Percentiles rank a stretch among this genome's conserved stretches.
Conservation (phyloP, 2,888 invertebrate species). For the Torymus auratus region DNA sequence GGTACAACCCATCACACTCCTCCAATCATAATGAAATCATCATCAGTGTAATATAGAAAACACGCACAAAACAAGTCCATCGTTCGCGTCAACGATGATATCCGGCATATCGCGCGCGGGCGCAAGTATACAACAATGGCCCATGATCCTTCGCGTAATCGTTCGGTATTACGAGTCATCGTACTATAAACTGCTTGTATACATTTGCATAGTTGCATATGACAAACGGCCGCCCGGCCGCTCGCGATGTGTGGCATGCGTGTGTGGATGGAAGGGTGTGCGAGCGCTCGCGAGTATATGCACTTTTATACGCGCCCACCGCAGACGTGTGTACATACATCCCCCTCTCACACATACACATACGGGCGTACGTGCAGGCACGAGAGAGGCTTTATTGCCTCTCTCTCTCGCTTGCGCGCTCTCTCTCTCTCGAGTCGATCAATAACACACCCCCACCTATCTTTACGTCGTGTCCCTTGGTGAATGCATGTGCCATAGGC, state of each 20-base stretch:
- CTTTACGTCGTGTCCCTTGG: constrained; percentile 68
- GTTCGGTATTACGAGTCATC: constrained; percentile 49
- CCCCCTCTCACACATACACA: not conserved
- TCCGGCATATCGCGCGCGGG: not conserved
- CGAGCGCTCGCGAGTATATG: constrained; percentile 38
- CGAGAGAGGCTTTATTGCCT: constrained; percentile 19
- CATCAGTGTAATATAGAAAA: not conserved
- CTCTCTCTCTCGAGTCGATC: constrained; percentile 70
- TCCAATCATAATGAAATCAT: constrained; percentile 9
- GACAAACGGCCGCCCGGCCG: constrained; percentile 30
- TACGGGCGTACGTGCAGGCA: not conserved
- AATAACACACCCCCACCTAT: constrained; percentile 69
- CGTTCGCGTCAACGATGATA: not conserved
- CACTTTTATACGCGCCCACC: constrained; percentile 40
- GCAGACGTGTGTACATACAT: not conserved
- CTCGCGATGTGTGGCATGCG: not conserved
- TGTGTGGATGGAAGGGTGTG: no score
- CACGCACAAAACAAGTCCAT: not conserved
- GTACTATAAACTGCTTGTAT: constrained; percentile 50
- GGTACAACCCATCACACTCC: not conserved
- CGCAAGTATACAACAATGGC: constrained; percentile 28
- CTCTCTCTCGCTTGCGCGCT: not conserved
- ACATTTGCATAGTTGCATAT: constrained; percentile 52
- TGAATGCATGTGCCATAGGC: constrained; percentile 56
- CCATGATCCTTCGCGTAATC: constrained; percentile 44